Evolutionary conservation across 1,140 invertebrate genomes (phyloP).

Genomic region (silkworm (Bombyx mori)): DNA sequence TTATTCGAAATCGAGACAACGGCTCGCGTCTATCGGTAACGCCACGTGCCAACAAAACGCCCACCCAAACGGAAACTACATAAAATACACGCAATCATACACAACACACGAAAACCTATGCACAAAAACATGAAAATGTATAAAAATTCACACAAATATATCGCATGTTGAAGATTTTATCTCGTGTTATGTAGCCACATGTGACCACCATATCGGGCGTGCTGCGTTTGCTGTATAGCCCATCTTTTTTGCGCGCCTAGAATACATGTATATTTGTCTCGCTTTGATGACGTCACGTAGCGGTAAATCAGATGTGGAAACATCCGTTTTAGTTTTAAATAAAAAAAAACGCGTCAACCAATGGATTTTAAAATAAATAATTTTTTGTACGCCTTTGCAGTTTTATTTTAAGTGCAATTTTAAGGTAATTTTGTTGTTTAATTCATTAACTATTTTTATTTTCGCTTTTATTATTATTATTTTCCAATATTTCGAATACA

Average conservation of each 20-base stretch:
- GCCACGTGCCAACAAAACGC: constrained; percentile 31
- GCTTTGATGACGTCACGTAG: neutral
- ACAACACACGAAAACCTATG: constrained; percentile 15
- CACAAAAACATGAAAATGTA: constrained; percentile 24
- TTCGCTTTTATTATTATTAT: too few relatives aligned
- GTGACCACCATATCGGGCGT: constrained; percentile 53
- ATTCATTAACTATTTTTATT: too few relatives aligned
- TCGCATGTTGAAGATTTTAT: constrained; percentile 24
- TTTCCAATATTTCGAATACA: too few relatives aligned
- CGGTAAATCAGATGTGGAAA: too few relatives aligned
- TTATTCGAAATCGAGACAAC: neutral
- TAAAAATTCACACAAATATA: constrained; percentile 1
- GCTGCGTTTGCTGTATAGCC: constrained; percentile 36
- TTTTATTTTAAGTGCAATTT: too few relatives aligned
- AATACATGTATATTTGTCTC: constrained; percentile 1
- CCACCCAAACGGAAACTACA: constrained; percentile 10
- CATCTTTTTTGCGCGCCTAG: constrained; percentile 17
- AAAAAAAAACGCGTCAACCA: too few relatives aligned
- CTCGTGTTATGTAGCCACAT: constrained; percentile 50
- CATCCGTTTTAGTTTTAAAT: too few relatives aligned
- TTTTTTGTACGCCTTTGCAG: too few relatives aligned
- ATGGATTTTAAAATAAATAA: too few relatives aligned
- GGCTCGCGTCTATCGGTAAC: constrained; percentile 9
- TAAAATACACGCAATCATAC: constrained; percentile 24
- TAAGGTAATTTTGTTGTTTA: too few relatives aligned